Percentiles rank a stretch among this genome's conserved stretches.
phyloP scores from a whole-genome alignment of 2,888 invertebrate genomes.

The Lepetodrilus schrolli region DNA sequence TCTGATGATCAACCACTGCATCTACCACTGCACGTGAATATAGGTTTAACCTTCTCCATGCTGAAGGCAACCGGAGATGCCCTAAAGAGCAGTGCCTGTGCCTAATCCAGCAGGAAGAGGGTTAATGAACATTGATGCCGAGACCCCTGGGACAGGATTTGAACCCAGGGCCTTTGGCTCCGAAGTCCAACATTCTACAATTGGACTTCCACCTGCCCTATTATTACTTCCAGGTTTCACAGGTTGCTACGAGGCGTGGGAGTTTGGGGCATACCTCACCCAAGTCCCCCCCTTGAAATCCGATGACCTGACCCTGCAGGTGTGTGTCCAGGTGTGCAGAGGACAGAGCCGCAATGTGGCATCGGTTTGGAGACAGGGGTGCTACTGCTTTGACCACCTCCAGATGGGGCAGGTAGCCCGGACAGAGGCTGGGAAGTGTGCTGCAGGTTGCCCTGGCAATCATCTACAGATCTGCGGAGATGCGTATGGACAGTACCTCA shows the following conservation, averaged over 20 bases:
- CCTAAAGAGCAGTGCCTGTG: too few relatives aligned
- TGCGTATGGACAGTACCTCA: background rate
- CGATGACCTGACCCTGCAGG: background rate
- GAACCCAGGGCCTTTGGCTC: too few relatives aligned
- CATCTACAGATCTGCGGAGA: background rate
- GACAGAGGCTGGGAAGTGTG: background rate
- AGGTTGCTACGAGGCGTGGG: background rate
- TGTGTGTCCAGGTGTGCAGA: background rate
- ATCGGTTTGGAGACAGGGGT: background rate
- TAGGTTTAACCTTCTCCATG: too few relatives aligned
- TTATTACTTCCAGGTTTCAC: background rate
- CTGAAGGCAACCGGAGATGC: too few relatives aligned
- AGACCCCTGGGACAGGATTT: too few relatives aligned
- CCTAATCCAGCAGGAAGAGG: too few relatives aligned
- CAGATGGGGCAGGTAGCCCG: background rate
- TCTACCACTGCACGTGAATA: too few relatives aligned
- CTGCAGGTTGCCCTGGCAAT: background rate
- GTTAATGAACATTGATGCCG: too few relatives aligned
- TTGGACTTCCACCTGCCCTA: background rate
- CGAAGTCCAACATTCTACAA: too few relatives aligned
- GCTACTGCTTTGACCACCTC: background rate
- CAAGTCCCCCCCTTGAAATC: background rate
- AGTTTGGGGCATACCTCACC: background rate
- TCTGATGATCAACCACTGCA: too few relatives aligned
- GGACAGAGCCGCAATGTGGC: background rate